Percentiles rank a stretch among this genome's conserved stretches.
phyloP scores from a whole-genome alignment of 2,888 invertebrate genomes.

The Lasius fuliginosus region DNA sequence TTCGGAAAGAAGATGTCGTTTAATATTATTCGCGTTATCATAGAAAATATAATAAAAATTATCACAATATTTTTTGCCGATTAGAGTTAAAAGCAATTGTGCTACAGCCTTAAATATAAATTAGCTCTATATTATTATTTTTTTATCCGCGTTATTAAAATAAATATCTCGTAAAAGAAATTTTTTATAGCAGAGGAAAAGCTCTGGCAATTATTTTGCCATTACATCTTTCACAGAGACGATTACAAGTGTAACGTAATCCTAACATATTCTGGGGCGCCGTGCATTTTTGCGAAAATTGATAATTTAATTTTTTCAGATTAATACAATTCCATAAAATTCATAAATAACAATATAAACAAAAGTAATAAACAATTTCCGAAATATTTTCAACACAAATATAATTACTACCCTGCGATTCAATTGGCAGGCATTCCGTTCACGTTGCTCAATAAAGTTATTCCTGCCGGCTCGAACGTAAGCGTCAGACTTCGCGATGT shows the following conservation, averaged over 20 bases:
- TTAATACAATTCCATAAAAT: not conserved
- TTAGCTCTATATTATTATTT: not conserved
- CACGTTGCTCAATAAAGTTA: slow-evolving; percentile 8
- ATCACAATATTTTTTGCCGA: not conserved
- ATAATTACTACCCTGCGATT: not conserved
- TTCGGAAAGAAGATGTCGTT: not conserved
- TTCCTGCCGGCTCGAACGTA: not conserved
- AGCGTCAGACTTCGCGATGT: not conserved
- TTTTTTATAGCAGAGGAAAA: not conserved
- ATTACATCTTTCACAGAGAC: not conserved
- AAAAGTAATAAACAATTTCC: not conserved
- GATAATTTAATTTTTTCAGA: slow-evolving; percentile 3
- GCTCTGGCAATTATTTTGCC: not conserved
- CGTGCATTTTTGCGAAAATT: not conserved
- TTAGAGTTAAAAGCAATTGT: not conserved
- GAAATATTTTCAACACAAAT: not conserved
- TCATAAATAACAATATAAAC: not conserved
- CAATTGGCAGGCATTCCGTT: slow-evolving; percentile 10
- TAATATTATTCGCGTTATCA: not conserved
- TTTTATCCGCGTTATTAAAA: not conserved
- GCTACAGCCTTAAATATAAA: not conserved
- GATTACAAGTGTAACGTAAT: not conserved
- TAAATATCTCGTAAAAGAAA: not conserved
- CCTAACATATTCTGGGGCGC: not conserved
- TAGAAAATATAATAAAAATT: not conserved